Evolutionary conservation across 2,888 invertebrate species (phyloP).

Genomic region (Tupiocoris notatus): DNA sequence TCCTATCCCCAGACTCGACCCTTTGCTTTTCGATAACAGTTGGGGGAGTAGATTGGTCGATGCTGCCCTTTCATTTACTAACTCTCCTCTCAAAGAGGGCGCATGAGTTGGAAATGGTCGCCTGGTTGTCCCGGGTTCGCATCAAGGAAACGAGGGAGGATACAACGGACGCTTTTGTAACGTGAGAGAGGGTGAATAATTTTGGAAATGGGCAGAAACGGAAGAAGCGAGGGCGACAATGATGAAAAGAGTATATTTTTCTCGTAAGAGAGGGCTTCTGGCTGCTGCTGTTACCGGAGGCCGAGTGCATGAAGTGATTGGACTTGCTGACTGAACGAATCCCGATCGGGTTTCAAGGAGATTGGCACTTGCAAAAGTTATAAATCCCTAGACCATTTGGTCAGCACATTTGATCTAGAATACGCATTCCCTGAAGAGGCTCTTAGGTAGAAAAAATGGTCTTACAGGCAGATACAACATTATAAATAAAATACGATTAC

Average conservation of each 20-base stretch:
- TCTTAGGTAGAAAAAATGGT: too few species aligned
- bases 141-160: neutral
- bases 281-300: too few species aligned
- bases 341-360: too few species aligned
- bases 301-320: too few species aligned
- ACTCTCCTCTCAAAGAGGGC: neutral
- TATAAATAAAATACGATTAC: too few species aligned
- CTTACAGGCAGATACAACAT: too few species aligned
- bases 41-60: constrained; percentile 13
- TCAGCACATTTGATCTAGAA: too few species aligned
- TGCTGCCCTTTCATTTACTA: constrained; percentile 20
- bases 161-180: constrained; percentile 27
- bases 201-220: constrained; percentile 6
- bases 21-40: neutral
- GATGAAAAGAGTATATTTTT: neutral
- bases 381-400: too few species aligned
- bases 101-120: neutral
- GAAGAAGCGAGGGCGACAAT: neutral
- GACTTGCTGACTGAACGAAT: too few species aligned
- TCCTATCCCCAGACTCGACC: neutral
- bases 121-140: neutral
- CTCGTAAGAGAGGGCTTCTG: too few species aligned
- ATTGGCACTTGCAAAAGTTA: too few species aligned
- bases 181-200: constrained; percentile 35
- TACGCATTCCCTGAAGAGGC: too few species aligned